phyloP scores from a whole-genome alignment of 2,113 vertebrate species.

The Apteryx mantelli region DNA sequence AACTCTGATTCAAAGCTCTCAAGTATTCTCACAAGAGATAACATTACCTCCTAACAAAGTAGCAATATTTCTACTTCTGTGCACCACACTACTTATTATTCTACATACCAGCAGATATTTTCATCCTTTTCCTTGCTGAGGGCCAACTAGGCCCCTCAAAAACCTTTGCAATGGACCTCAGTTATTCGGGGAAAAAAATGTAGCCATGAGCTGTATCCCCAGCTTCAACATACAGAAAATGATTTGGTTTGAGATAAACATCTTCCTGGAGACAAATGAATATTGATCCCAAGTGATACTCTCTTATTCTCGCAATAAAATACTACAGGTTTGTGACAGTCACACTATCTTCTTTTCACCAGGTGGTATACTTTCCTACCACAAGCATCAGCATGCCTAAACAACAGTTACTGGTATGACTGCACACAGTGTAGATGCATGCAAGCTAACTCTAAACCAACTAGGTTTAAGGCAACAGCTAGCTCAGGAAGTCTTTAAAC shows the following conservation, averaged over 20 bases:
- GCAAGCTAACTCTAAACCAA: not conserved
- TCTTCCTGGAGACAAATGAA: not conserved
- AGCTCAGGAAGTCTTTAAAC: not conserved
- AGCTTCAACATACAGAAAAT: not conserved
- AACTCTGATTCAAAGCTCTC: not conserved
- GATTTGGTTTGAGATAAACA: not conserved
- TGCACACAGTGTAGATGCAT: not conserved
- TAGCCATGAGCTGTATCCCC: not conserved
- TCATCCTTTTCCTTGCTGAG: not conserved
- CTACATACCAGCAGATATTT: not conserved
- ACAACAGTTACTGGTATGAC: not conserved
- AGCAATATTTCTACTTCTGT: not conserved
- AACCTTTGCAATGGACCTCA: not conserved
- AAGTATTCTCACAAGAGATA: not conserved
- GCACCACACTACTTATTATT: not conserved
- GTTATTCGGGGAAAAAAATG: not conserved
- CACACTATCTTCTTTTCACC: not conserved
- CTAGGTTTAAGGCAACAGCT: not conserved
- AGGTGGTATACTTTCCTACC: not conserved
- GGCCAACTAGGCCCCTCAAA: not conserved
- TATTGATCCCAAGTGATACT: not conserved
- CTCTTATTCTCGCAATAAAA: not conserved
- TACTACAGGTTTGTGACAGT: not conserved
- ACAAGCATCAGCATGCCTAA: not conserved
- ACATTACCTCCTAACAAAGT: not conserved